These are phyloP conservation scores for Xenopus tropicalis DNA, from an alignment of 2,113 vertebrate genomes.

Conservation along the genomic window DNA sequence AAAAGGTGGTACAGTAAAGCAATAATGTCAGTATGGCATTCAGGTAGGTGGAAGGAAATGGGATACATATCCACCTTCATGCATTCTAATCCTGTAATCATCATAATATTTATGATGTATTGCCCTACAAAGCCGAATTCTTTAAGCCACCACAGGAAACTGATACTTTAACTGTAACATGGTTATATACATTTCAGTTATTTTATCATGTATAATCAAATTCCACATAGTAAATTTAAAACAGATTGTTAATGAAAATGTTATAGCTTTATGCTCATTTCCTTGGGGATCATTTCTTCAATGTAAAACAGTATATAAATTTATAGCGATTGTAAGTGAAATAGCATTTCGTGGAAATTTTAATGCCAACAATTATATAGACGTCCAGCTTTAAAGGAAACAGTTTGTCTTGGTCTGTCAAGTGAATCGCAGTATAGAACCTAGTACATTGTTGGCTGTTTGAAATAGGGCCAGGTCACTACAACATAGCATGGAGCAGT, in stretches of 20 bases:
- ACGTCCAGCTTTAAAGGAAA: conserved; percentile 61
- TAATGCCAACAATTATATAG: conserved; percentile 56
- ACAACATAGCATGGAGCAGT: conserved; percentile 46
- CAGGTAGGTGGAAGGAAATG: conserved; percentile 42
- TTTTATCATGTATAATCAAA: conserved; percentile 57
- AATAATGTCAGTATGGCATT: conserved; percentile 35
- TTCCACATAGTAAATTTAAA: conserved; percentile 55
- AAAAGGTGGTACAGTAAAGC: conserved; percentile 16
- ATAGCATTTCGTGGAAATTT: conserved; percentile 61
- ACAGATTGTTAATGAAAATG: conserved; percentile 63
- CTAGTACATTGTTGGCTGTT: conserved; percentile 49
- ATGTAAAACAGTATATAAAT: conserved; percentile 60
- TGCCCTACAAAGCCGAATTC: conserved; percentile 52
- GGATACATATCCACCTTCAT: conserved; percentile 28
- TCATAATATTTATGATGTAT: conserved; percentile 47
- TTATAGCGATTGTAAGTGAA: conserved; percentile 61
- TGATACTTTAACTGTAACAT: conserved; percentile 48
- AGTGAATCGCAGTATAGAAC: conserved; percentile 58
- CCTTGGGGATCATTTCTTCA: conserved; percentile 55
- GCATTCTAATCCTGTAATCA: conserved; percentile 45
- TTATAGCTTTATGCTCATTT: conserved; percentile 56
- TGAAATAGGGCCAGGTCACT: conserved; percentile 51
- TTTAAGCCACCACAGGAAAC: conserved; percentile 50
- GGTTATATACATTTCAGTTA: conserved; percentile 53
- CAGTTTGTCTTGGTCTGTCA: conserved; percentile 61